phyloP scores from a whole-genome alignment of 2,888 invertebrate genomes.

The Heliconius ethilla region DNA sequence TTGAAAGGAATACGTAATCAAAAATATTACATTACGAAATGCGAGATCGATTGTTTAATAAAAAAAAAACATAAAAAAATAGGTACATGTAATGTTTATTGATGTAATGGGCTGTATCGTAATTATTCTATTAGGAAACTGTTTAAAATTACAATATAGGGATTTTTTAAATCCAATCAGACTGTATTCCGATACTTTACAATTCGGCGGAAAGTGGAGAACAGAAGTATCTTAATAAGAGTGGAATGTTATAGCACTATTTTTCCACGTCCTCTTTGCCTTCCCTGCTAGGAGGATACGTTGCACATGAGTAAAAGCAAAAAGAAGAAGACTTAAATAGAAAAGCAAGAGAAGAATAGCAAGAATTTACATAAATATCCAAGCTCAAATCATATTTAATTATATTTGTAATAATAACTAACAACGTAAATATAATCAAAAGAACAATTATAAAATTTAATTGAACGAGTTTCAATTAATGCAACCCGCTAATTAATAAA shows the following conservation, averaged over 20 bases:
- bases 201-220: no score
- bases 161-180: neutral
- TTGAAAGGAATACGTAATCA: constrained; percentile 10
- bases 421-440: neutral
- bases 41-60: no score
- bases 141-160: neutral
- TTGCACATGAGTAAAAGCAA: neutral
- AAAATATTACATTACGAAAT: neutral
- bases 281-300: no score
- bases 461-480: neutral
- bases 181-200: neutral
- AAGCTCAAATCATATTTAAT: neutral
- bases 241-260: no score
- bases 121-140: neutral
- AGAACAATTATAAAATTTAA: constrained; percentile 1
- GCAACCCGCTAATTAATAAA: constrained; percentile 12
- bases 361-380: neutral
- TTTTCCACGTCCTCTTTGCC: no score
- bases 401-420: neutral
- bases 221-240: no score
- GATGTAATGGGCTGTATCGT: neutral
- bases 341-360: neutral
- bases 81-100: no score
- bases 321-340: neutral
- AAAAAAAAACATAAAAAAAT: no score